Conservation (phyloP, 2,888 invertebrate genomes). For the Horisme vitalbata region DNA sequence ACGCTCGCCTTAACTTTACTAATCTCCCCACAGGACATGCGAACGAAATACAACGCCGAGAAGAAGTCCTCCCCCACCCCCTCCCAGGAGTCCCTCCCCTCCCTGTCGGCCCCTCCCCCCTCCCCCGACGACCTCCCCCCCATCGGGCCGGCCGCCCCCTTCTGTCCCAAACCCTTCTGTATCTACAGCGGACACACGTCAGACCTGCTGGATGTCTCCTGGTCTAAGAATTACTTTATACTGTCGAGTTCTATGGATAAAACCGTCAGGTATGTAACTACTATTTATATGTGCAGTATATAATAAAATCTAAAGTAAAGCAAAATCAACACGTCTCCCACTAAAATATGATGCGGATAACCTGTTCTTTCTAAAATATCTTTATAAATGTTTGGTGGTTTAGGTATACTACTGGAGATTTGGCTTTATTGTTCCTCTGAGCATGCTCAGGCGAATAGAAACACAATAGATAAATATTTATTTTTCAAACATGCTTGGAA, state of each 20-base stretch:
- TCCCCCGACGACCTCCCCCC: constrained; percentile 80
- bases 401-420: too few relatives aligned
- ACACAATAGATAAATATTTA: too few relatives aligned
- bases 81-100: constrained; percentile 94
- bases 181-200: constrained; percentile 97
- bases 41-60: constrained; percentile 96
- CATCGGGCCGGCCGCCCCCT: constrained; percentile 85
- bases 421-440: too few relatives aligned
- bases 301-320: too few relatives aligned
- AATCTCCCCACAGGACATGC: constrained; percentile 87
- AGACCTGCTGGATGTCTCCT: constrained; percentile 97
- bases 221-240: constrained; percentile 99
- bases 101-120: constrained; percentile 75
- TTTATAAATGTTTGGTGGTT: too few relatives aligned
- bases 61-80: constrained; percentile 95
- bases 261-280: constrained; percentile 87
- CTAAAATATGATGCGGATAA: too few relatives aligned
- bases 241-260: constrained; percentile 99
- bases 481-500: too few relatives aligned
- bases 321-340: too few relatives aligned
- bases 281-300: too few relatives aligned
- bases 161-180: constrained; percentile 95
- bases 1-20: too few relatives aligned
- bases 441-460: too few relatives aligned
- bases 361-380: too few relatives aligned